Base-by-base conservation (phyloP, 2,888 invertebrate genomes). In the Platycnemis pennipes region DNA sequence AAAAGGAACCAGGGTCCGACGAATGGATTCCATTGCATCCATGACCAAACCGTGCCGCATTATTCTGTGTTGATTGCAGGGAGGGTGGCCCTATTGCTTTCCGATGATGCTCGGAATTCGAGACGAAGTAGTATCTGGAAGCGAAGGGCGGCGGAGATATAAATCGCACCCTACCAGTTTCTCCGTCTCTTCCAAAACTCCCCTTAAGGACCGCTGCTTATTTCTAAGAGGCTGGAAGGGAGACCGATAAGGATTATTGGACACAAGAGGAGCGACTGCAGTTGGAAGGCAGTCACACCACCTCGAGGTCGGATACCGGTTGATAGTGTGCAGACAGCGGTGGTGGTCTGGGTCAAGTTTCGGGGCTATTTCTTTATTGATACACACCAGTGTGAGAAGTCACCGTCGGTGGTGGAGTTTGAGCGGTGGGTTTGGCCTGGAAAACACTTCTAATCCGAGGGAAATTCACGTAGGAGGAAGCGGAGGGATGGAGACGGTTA, bases 61-160 rank as follows among this genome's bases (percentile, higher is more conserved):
- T 77, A 77, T 77, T 77, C 37, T 37, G 77, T 11, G 13, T 77
- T 77, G 77, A 77, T 77, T 77, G 77, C 37, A 31, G 7, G 13
- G 31, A 37, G 77, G 37, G 77, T 77, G 37, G 77, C 77, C 13
- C 31, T 77, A 77, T 77, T 77, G 77, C 77, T 77, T 77, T 77
- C 77, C 77, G 77, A 77, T 77, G 77, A 77, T 77, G 77, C 77
- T n/a, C 77, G 37, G 37, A 77, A 77, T 37, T 77, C 37, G 77
- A 31, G 63, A 22, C 63, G 77, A n/a, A 77, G 37, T 37, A 13
- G 77, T 13, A 2, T 5, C 8, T 5, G 37, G 77, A 31, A 2
- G 31, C 11, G 13, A 31, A 31, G 31, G 69, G 16, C 31, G 1
- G 31, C 1, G 77, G 77, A 37, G 77, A 77, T 37, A 77, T 77